Conservation (phyloP, 2,797 vertebrate genomes). For the Clarias pachynema region DNA sequence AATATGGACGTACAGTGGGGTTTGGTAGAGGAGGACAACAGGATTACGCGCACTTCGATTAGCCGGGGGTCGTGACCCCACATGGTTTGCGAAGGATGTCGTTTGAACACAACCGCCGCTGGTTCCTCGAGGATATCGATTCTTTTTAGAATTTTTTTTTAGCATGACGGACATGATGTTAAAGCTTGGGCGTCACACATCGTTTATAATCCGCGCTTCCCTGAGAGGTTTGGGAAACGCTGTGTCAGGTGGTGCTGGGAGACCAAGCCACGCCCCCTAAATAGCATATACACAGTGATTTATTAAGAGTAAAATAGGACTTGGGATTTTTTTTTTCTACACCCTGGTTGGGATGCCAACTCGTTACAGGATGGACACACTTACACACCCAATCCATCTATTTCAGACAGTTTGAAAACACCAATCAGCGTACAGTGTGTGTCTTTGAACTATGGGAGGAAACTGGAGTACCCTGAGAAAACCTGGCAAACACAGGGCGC, state of each 20-base stretch:
- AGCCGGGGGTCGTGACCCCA: neutral
- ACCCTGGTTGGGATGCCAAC: too few relatives aligned
- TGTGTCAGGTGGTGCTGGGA: neutral
- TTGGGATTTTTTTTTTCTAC: too few relatives aligned
- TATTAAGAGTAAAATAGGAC: neutral
- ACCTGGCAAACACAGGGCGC: too few relatives aligned
- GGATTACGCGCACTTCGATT: neutral
- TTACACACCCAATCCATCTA: too few relatives aligned
- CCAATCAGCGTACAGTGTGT: too few relatives aligned
- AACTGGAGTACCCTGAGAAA: too few relatives aligned
- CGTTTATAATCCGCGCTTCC: neutral
- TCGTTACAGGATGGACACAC: too few relatives aligned
- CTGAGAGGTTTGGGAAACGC: neutral
- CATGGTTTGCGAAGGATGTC: neutral
- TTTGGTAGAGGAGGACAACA: neutral
- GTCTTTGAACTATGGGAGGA: too few relatives aligned
- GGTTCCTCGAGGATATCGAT: neutral
- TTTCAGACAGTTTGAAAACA: too few relatives aligned
- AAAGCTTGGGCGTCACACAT: neutral
- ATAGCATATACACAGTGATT: too few relatives aligned
- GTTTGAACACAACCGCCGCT: neutral
- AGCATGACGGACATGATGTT: neutral
- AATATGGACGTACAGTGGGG: neutral
- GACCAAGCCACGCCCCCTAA: too few relatives aligned
- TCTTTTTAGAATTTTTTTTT: neutral